These are phyloP conservation scores for Onychomys torridus DNA, from an alignment of 2,797 vertebrate species.

Conservation along the genomic window DNA sequence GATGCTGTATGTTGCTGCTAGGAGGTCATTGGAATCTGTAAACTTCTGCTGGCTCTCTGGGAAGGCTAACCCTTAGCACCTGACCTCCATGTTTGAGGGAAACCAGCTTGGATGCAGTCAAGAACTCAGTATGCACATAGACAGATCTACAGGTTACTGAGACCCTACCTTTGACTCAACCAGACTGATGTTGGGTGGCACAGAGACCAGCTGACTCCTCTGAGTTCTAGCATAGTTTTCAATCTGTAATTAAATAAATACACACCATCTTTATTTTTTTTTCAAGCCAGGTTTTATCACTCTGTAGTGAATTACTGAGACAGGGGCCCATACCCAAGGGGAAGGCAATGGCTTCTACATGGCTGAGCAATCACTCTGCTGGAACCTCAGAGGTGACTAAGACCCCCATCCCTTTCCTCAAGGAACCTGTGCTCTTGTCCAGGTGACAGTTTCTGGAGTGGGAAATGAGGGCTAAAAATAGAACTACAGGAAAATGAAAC, in stretches of 20 bases:
- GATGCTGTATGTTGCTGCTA: background rate
- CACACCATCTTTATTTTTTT: background rate
- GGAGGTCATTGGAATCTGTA: background rate
- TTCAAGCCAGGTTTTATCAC: background rate
- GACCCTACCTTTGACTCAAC: background rate
- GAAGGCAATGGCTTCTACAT: background rate
- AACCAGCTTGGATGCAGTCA: background rate
- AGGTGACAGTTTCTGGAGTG: background rate
- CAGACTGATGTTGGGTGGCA: background rate
- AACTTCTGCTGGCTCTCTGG: background rate
- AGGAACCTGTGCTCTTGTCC: background rate
- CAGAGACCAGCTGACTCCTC: background rate
- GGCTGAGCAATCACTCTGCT: background rate
- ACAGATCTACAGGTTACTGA: background rate
- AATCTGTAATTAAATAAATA: constrained; percentile 22
- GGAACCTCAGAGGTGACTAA: background rate
- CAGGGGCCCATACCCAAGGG: background rate
- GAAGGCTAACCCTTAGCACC: background rate
- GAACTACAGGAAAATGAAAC: background rate
- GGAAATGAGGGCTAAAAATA: background rate
- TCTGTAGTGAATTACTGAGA: background rate
- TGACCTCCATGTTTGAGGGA: background rate
- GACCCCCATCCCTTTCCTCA: background rate
- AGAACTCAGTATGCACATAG: background rate
- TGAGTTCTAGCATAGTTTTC: background rate